Percentiles rank a stretch among this genome's conserved stretches.
These are phyloP conservation scores for Mus pahari DNA, from an alignment of 2,113 vertebrate genomes.

Conservation along the genomic window DNA sequence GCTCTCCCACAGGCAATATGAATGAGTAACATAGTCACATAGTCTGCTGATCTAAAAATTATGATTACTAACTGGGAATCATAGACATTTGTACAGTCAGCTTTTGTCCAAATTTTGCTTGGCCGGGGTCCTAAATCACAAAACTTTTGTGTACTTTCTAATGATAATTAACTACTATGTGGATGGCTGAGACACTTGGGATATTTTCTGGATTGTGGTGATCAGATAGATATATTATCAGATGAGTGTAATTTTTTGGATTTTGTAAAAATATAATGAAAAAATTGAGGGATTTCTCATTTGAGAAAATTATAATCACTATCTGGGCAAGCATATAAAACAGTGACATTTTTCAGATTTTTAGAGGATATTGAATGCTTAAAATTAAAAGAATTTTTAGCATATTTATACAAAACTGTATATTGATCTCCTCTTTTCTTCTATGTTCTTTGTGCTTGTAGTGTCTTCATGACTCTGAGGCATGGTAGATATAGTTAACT, in stretches of 20 bases:
- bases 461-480: neutral
- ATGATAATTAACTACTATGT: neutral
- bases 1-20: neutral
- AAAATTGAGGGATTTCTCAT: neutral
- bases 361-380: neutral
- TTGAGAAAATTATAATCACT: neutral
- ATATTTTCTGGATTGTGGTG: neutral
- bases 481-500: neutral
- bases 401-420: neutral
- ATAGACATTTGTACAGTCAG: neutral
- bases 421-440: fast-evolving
- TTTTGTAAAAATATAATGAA: neutral
- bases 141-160: neutral
- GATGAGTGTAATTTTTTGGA: neutral
- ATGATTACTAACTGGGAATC: neutral
- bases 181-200: neutral
- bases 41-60: neutral
- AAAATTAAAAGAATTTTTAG: too few species aligned
- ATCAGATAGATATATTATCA: neutral
- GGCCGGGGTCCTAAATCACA: neutral
- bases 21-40: neutral
- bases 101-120: neutral
- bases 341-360: neutral
- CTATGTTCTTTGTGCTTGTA: neutral
- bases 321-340: neutral